phyloP scores from a whole-genome alignment of 2,113 vertebrate genomes.

The Tretioscincus oriximinensis region DNA sequence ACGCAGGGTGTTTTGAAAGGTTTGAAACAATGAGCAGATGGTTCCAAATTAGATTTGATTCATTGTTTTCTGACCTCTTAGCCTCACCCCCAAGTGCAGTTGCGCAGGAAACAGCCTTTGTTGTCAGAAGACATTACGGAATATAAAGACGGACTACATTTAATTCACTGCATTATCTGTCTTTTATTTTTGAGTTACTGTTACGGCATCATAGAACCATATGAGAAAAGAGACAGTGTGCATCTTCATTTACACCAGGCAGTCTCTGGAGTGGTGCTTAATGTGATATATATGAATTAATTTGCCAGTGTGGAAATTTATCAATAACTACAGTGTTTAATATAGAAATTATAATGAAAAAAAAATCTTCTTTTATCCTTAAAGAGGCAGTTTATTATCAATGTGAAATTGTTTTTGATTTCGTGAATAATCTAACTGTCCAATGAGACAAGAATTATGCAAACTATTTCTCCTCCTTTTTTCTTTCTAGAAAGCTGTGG shows the following conservation, averaged over 20 bases:
- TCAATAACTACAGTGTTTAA: not conserved
- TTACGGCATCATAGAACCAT: slow-evolving; percentile 28
- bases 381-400: not conserved
- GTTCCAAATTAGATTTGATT: slow-evolving; percentile 53
- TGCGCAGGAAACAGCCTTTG: slow-evolving; percentile 20
- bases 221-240: slow-evolving; percentile 33
- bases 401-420: not conserved
- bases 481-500: too few relatives aligned
- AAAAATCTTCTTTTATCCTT: not conserved
- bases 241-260: slow-evolving; percentile 34
- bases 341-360: slow-evolving; percentile 22
- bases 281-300: slow-evolving; percentile 11
- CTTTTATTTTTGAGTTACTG: slow-evolving; percentile 47
- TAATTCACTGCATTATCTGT: slow-evolving; percentile 43
- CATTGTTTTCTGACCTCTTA: not conserved
- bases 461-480: too few relatives aligned
- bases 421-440: not conserved
- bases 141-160: slow-evolving; percentile 33
- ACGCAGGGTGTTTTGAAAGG: not conserved
- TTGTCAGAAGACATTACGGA: slow-evolving; percentile 39
- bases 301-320: slow-evolving; percentile 22
- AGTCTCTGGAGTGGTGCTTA: slow-evolving; percentile 15
- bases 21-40: slow-evolving; percentile 20
- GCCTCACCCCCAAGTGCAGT: slow-evolving; percentile 32
- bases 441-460: not conserved